phyloP scores from a whole-genome alignment of 2,113 vertebrate species.

The Gallinago undulata region DNA sequence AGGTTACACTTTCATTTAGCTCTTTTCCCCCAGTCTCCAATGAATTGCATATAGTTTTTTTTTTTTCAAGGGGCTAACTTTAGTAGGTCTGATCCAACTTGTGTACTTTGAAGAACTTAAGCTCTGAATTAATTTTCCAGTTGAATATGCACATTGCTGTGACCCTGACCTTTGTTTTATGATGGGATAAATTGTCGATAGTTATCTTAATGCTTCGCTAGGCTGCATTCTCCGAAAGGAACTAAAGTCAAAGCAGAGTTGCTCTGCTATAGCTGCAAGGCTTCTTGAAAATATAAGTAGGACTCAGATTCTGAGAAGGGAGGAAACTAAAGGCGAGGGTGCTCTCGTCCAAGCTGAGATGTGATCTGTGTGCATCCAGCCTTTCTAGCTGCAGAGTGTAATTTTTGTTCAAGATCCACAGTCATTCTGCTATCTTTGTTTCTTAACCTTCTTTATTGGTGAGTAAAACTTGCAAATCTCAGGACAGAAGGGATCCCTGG shows the following conservation, averaged over 20 bases:
- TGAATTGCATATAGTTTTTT: neutral
- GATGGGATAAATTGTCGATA: neutral
- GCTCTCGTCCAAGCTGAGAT: neutral
- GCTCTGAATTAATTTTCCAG: neutral
- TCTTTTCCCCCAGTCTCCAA: neutral
- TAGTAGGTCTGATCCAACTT: neutral
- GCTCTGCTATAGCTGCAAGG: neutral
- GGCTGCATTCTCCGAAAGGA: neutral
- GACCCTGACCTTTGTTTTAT: neutral
- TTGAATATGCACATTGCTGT: neutral
- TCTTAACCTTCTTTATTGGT: neutral
- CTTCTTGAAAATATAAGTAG: neutral
- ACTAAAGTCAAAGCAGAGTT: neutral
- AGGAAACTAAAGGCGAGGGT: neutral
- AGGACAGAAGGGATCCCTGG: neutral
- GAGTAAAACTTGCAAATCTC: neutral
- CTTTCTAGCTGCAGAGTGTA: neutral
- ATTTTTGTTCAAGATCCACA: neutral
- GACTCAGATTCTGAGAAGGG: neutral
- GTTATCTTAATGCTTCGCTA: neutral
- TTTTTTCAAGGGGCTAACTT: neutral
- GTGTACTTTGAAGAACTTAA: neutral
- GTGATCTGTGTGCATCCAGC: neutral
- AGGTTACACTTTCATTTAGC: neutral
- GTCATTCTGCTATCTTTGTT: neutral